Evolutionary conservation across 2,888 invertebrate species (phyloP).

Genomic region (Leptinotarsa peninsularis): DNA sequence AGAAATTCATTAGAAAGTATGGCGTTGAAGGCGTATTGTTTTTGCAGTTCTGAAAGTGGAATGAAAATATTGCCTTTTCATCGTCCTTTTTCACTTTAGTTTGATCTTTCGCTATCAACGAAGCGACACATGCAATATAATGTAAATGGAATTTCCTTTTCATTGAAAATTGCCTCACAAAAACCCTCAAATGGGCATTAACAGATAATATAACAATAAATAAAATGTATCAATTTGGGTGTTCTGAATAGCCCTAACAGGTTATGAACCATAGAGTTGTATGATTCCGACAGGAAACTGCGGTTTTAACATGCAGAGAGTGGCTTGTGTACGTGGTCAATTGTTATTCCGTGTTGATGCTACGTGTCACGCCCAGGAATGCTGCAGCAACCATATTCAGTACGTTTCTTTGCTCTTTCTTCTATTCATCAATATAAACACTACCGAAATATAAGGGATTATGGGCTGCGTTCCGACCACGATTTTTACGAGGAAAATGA

Average conservation of each 20-base stretch:
- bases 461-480: constrained; percentile 3
- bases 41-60: too few species aligned
- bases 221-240: constrained; percentile 46
- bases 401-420: constrained; percentile 42
- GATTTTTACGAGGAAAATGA: constrained; percentile 9
- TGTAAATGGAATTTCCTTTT: neutral
- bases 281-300: constrained; percentile 63
- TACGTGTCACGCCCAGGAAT: constrained; percentile 65
- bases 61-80: too few species aligned
- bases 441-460: constrained; percentile 24
- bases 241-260: constrained; percentile 45
- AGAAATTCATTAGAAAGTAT: too few species aligned
- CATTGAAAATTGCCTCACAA: neutral
- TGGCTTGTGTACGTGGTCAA: constrained; percentile 63
- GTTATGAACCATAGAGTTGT: constrained; percentile 56
- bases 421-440: constrained; percentile 33
- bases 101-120: too few species aligned
- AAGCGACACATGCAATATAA: too few species aligned
- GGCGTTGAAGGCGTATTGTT: too few species aligned
- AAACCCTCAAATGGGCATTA: constrained; percentile 22
- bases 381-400: constrained; percentile 49
- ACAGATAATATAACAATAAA: constrained; percentile 23
- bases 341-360: constrained; percentile 63
- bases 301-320: constrained; percentile 63
- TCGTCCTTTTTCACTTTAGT: too few species aligned